phyloP scores from a whole-genome alignment of 2,113 vertebrate genomes.

The Ivindomyrus marchei region DNA sequence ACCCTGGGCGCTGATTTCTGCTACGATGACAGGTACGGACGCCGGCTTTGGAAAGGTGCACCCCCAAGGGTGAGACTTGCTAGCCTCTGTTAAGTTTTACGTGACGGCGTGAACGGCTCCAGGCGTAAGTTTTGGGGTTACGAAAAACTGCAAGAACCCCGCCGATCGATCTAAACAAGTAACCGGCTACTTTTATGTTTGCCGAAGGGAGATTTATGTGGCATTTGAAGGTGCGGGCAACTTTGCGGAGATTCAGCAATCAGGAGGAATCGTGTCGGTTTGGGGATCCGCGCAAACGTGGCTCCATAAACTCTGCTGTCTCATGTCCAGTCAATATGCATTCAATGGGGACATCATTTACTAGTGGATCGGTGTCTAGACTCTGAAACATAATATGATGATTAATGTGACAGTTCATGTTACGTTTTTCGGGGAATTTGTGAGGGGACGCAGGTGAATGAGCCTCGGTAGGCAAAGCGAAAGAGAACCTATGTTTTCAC shows the following conservation, averaged over 20 bases:
- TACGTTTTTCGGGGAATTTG: neutral
- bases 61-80: neutral
- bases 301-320: neutral
- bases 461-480: neutral
- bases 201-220: neutral
- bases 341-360: neutral
- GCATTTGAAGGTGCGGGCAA: neutral
- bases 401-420: neutral
- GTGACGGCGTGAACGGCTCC: neutral
- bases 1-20: slow-evolving; percentile 90
- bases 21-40: slow-evolving; percentile 89
- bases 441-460: neutral
- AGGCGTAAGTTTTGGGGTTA: neutral
- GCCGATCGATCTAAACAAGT: neutral
- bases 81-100: neutral
- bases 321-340: neutral
- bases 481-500: neutral
- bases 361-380: neutral
- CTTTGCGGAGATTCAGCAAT: neutral
- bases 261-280: neutral
- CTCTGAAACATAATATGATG: neutral
- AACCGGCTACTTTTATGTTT: neutral
- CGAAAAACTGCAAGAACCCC: neutral
- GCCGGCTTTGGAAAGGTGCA: neutral
- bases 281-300: neutral